Conservation (phyloP, 1,140 invertebrate species). For the Penaeus vannamei region DNA sequence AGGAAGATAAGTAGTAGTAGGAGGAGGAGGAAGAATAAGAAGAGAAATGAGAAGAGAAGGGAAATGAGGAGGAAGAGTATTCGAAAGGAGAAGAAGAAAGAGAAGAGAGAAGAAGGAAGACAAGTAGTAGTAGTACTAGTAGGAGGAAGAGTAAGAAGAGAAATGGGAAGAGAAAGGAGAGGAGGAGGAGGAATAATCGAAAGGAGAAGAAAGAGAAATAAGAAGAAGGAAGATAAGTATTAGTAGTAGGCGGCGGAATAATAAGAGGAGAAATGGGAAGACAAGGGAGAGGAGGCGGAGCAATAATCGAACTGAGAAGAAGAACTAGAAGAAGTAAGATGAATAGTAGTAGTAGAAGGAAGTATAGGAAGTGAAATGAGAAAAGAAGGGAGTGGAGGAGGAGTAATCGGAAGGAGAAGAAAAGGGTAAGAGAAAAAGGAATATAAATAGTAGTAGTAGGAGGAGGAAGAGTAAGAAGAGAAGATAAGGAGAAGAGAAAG, state of each 20-base stretch:
- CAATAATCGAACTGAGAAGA: too few species aligned
- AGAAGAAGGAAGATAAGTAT: background rate
- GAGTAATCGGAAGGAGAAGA: too few species aligned
- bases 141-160: background rate
- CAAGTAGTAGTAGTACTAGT: slow-evolving; percentile 2
- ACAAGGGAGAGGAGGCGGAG: background rate
- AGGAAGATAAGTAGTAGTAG: too few species aligned
- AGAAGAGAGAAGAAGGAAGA: slow-evolving; percentile 19
- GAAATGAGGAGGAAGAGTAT: too few species aligned
- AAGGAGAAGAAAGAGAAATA: background rate
- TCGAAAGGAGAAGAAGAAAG: slow-evolving; percentile 1
- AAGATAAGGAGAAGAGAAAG: background rate
- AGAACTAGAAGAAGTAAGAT: background rate
- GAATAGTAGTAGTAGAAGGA: too few species aligned
- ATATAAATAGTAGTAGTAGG: too few species aligned
- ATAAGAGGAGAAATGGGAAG: background rate
- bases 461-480: too few species aligned
- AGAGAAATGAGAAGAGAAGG: background rate
- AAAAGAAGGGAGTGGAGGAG: too few species aligned
- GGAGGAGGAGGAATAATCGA: background rate
- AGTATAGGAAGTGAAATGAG: too few species aligned
- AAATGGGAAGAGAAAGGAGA: background rate
- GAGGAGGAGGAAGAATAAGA: too few species aligned
- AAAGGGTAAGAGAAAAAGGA: too few species aligned
- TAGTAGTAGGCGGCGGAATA: too few species aligned